Percentiles rank a stretch among this genome's conserved stretches.
Conservation (phyloP, 2,888 invertebrate genomes). For the Phalera bucephala region DNA sequence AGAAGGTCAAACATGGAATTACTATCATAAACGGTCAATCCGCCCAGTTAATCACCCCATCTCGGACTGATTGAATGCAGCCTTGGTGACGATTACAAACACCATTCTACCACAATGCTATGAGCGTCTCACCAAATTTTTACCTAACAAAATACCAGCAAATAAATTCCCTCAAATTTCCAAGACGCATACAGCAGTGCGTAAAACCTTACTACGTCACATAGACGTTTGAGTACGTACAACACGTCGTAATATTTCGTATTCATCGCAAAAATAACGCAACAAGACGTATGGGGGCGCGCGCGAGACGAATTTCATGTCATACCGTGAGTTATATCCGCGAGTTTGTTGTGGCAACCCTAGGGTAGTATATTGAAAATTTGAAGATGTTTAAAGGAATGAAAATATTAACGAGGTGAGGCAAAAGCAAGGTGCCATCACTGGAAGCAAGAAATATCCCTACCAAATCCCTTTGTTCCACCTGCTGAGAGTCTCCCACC, state of each 20-base stretch:
- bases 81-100: too few species aligned
- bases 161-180: neutral
- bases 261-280: conserved; percentile 38
- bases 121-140: too few species aligned
- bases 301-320: conserved; percentile 36
- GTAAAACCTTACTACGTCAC: neutral
- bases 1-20: too few species aligned
- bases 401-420: neutral
- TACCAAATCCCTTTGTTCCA: too few species aligned
- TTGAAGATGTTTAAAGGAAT: conserved; percentile 15
- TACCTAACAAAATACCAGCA: too few species aligned
- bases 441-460: too few species aligned
- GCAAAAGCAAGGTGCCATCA: too few species aligned
- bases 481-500: too few species aligned
- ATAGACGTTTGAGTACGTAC: conserved; percentile 11
- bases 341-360: conserved; percentile 6
- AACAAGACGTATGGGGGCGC: conserved; percentile 34
- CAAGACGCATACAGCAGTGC: neutral
- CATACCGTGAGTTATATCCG: conserved; percentile 32
- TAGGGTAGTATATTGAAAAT: conserved; percentile 27
- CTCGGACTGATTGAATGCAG: too few species aligned
- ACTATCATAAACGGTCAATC: too few species aligned
- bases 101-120: too few species aligned
- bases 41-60: too few species aligned
- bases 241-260: conserved; percentile 16